Percentiles rank a stretch among this genome's conserved stretches.
phyloP scores from a whole-genome alignment of 2,113 vertebrate species.

The Alethe diademata region DNA sequence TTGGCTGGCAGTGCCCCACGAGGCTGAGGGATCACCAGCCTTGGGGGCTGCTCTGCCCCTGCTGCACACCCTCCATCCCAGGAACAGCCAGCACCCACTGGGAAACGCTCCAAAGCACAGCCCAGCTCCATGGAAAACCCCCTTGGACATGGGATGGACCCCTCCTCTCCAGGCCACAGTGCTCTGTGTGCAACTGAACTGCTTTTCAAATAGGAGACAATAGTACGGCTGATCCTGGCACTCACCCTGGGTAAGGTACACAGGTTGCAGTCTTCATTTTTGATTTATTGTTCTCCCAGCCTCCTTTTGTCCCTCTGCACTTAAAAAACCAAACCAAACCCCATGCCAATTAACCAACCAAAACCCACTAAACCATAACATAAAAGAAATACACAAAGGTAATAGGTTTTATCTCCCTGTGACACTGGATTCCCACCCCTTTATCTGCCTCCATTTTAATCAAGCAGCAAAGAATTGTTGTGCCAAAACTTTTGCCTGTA shows the following conservation, averaged over 20 bases:
- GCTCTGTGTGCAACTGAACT: no score
- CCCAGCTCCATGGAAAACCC: no score
- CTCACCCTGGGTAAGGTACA: background rate
- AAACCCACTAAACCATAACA: background rate
- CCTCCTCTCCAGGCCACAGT: no score
- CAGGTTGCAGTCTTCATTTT: background rate
- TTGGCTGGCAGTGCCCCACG: background rate
- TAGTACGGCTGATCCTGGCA: background rate
- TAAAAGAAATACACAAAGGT: background rate
- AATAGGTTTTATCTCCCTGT: background rate
- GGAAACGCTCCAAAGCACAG: no score
- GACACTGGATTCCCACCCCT: background rate
- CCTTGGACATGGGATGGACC: no score
- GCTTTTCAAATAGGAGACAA: no score
- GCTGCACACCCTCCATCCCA: no score
- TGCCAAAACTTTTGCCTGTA: background rate
- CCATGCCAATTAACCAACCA: background rate
- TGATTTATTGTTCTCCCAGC: background rate
- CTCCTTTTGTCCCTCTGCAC: background rate
- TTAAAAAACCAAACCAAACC: background rate
- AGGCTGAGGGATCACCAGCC: no score
- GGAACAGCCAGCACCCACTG: no score
- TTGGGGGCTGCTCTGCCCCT: no score
- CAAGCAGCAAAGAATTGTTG: background rate
- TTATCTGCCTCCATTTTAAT: background rate